These are phyloP conservation scores for Platyrinchus mystaceus DNA, from an alignment of 2,797 vertebrate genomes.

Conservation along the genomic window DNA sequence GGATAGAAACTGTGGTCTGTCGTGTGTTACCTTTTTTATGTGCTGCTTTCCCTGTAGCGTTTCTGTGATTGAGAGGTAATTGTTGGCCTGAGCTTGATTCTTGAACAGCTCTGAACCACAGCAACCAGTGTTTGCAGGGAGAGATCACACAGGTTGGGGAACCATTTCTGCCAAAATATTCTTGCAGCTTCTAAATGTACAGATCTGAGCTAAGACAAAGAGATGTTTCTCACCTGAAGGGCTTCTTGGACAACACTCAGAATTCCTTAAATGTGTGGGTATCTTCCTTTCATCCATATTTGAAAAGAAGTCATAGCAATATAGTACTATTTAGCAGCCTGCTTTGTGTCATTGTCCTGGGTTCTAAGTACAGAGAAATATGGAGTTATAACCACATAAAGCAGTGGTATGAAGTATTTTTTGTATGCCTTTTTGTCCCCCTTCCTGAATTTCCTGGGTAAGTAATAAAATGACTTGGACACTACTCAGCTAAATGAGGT, in stretches of 20 bases:
- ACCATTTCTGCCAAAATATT: background rate
- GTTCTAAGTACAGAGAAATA: background rate
- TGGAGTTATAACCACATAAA: background rate
- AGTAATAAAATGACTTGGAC: background rate
- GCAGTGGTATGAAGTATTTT: background rate
- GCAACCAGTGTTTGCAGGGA: background rate
- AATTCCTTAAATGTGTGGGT: background rate
- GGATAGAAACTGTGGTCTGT: background rate
- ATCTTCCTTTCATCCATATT: background rate
- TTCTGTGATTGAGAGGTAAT: background rate
- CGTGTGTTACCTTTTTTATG: background rate
- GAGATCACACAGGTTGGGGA: background rate
- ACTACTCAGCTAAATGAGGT: background rate
- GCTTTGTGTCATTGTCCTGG: background rate
- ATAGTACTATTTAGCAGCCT: background rate
- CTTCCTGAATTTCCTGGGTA: background rate
- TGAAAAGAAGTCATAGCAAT: background rate
- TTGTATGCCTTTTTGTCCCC: background rate
- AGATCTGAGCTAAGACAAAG: background rate
- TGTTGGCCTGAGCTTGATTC: background rate
- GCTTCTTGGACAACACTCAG: background rate
- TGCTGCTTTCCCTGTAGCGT: background rate
- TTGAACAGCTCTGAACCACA: background rate
- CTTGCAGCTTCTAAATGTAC: background rate
- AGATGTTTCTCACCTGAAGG: background rate